A percentile compares a stretch with the other conserved stretches of the same genome.
Evolutionary conservation across 2,797 vertebrate species (phyloP).

Genomic region (Pangasius macronema): DNA sequence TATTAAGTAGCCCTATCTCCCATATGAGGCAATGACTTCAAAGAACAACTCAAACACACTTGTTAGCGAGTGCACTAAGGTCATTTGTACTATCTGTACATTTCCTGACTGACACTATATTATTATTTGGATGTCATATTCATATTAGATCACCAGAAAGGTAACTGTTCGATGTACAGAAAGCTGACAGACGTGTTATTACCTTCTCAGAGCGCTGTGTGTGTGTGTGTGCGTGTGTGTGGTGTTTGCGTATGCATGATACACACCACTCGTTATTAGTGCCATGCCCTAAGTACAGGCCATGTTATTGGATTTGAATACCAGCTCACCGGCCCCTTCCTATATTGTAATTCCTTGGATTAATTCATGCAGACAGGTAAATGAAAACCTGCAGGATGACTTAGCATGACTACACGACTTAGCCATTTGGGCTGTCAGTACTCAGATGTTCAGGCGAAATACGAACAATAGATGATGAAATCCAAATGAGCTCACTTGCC

Average conservation of each 20-base stretch:
- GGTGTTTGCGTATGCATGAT: constrained; percentile 91
- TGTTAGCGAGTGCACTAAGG: background rate
- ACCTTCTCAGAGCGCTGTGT: constrained; percentile 79
- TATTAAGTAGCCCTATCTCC: background rate
- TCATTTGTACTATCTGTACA: constrained; percentile 7
- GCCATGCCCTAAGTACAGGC: constrained; percentile 95
- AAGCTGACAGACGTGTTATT: constrained; percentile 84
- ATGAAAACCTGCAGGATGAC: constrained; percentile 31
- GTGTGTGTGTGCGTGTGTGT: constrained; percentile 72
- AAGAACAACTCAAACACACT: background rate
- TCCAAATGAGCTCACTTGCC: background rate
- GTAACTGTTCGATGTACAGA: constrained; percentile 56
- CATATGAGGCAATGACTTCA: background rate
- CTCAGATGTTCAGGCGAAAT: background rate
- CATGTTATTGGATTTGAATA: constrained; percentile 99
- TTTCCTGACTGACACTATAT: constrained; percentile 14
- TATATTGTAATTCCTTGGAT: constrained; percentile 47
- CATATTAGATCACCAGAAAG: constrained; percentile 5
- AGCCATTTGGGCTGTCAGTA: background rate
- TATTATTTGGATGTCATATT: constrained; percentile 13
- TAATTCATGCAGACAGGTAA: constrained; percentile 34
- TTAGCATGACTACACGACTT: constrained; percentile 25
- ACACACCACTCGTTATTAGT: constrained; percentile 97
- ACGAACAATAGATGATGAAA: background rate
- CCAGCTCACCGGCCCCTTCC: constrained; percentile 91